Conservation (phyloP, 2,888 invertebrate genomes). For the Drosophila cracens region DNA sequence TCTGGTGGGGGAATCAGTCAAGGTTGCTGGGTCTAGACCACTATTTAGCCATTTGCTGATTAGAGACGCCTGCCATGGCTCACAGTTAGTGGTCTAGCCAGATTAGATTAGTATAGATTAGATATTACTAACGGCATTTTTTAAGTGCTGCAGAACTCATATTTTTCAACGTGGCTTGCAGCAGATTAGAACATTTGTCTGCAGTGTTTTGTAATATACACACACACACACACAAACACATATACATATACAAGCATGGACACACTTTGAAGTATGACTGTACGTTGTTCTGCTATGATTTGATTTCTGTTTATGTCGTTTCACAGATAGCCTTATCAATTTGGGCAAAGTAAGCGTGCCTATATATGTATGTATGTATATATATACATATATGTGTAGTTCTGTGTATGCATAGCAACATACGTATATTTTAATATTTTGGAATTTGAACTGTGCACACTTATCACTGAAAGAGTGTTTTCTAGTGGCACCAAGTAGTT, state of each 20-base stretch:
- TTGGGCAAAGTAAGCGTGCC: constrained; percentile 55
- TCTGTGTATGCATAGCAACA: not conserved
- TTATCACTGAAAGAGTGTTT: constrained; percentile 48
- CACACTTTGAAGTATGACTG: not conserved
- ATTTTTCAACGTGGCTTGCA: constrained; percentile 38
- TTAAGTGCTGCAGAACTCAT: constrained; percentile 16
- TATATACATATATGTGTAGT: not conserved
- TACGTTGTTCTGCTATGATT: constrained; percentile 27
- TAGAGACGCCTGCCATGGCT: constrained; percentile 28
- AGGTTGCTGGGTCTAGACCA: constrained; percentile 51
- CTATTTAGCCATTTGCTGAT: constrained; percentile 31
- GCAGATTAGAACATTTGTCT: constrained; percentile 18
- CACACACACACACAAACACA: not conserved
- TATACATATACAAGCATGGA: not conserved
- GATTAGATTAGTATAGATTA: constrained; percentile 54
- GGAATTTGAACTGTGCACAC: constrained; percentile 51
- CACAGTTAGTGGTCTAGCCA: constrained; percentile 59
- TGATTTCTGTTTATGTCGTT: constrained; percentile 27
- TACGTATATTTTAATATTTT: constrained; percentile 17
- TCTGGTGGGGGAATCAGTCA: constrained; percentile 27
- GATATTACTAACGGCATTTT: constrained; percentile 46
- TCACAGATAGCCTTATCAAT: constrained; percentile 37
- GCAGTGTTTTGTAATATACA: constrained; percentile 8
- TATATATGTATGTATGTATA: too few species aligned
- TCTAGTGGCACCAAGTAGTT: constrained; percentile 36